phyloP scores from a whole-genome alignment of 2,113 vertebrate genomes.

The Oncorhynchus tshawytscha region DNA sequence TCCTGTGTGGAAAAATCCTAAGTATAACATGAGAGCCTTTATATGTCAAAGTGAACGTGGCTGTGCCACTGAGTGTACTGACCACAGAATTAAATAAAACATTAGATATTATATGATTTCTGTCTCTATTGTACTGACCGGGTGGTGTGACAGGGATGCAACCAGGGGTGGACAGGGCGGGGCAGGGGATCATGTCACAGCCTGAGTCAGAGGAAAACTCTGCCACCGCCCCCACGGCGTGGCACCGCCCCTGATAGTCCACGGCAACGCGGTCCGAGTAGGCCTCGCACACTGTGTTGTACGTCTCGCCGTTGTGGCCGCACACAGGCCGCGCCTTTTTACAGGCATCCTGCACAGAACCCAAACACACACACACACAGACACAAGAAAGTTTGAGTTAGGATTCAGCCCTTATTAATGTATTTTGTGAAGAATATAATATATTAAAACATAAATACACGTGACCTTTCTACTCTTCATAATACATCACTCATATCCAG shows the following conservation, averaged over 20 bases:
- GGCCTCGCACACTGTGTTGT: conserved; percentile 85
- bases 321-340: conserved; percentile 77
- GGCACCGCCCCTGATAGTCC: conserved; percentile 85
- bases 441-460: no score
- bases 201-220: conserved; percentile 71
- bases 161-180: conserved; percentile 66
- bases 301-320: conserved; percentile 90
- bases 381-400: not conserved
- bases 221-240: conserved; percentile 81
- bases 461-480: no score
- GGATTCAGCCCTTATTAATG: no score
- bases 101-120: no score
- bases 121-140: conserved; percentile 63
- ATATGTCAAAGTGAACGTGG: no score
- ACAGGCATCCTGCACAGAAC: conserved; percentile 73
- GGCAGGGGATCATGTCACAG: conserved; percentile 83
- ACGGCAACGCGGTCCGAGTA: conserved; percentile 85
- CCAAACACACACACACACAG: not conserved
- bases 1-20: not conserved
- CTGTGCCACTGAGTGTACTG: no score
- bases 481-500: no score
- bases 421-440: no score
- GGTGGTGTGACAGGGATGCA: conserved; percentile 87
- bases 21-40: no score
- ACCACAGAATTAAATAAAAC: no score